These are phyloP conservation scores for Eulemur rubriventer DNA, from an alignment of 2,797 vertebrate genomes.

Conservation along the genomic window DNA sequence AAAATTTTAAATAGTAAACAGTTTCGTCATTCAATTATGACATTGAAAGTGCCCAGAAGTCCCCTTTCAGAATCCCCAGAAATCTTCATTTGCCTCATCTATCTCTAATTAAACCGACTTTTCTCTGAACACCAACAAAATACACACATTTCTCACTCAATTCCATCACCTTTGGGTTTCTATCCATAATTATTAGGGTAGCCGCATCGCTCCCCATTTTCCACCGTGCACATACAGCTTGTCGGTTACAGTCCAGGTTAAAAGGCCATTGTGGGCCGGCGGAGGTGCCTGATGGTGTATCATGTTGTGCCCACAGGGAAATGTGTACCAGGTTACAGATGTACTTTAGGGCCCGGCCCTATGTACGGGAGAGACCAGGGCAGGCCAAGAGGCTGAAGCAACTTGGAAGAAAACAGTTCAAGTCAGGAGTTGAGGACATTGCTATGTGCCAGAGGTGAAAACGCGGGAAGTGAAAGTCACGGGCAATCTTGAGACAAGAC, in stretches of 20 bases:
- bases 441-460: neutral
- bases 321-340: neutral
- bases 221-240: accelerated
- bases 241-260: neutral
- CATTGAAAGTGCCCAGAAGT: slow-evolving; percentile 5
- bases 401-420: neutral
- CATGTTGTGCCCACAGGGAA: neutral
- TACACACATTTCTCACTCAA: neutral
- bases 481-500: neutral
- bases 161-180: neutral
- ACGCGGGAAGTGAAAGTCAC: neutral
- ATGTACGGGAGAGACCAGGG: neutral
- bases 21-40: neutral
- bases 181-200: neutral
- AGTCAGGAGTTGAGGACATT: too few relatives aligned
- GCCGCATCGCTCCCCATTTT: neutral
- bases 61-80: neutral
- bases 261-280: neutral
- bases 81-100: slow-evolving; percentile 54
- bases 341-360: neutral
- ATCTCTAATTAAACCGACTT: slow-evolving; percentile 44
- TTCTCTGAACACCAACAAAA: neutral
- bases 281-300: neutral
- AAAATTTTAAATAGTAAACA: slow-evolving; percentile 32
- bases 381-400: neutral